These are phyloP conservation scores for Drosophila gaucha DNA, from an alignment of 2,888 invertebrate species.

Conservation along the genomic window DNA sequence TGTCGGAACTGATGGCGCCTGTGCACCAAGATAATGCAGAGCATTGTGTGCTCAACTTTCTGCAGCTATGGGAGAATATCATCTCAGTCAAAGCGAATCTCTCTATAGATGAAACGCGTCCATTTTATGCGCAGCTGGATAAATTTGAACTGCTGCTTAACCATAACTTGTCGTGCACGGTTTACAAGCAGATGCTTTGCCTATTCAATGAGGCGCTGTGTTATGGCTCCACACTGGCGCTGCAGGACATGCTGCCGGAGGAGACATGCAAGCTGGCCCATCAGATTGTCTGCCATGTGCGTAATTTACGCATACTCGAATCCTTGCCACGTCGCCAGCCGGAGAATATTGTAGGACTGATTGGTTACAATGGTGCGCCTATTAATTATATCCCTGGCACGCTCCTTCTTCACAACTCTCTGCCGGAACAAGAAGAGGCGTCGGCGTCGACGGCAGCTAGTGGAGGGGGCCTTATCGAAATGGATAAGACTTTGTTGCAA, in stretches of 20 bases:
- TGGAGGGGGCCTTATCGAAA: constrained; percentile 75
- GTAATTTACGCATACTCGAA: constrained; percentile 90
- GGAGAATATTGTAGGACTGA: constrained; percentile 82
- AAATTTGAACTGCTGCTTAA: constrained; percentile 90
- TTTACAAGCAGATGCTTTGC: constrained; percentile 93
- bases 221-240: constrained; percentile 94
- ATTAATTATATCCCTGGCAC: constrained; percentile 69
- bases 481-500: constrained; percentile 92
- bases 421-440: constrained; percentile 5
- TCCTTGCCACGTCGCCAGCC: constrained; percentile 83
- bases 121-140: constrained; percentile 93
- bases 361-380: constrained; percentile 82
- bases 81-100: constrained; percentile 96
- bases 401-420: constrained; percentile 19
- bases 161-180: constrained; percentile 90
- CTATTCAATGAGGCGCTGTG: constrained; percentile 95
- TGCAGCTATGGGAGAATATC: constrained; percentile 94
- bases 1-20: constrained; percentile 83
- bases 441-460: constrained; percentile 21
- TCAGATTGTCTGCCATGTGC: constrained; percentile 93
- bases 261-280: constrained; percentile 95
- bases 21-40: constrained; percentile 85
- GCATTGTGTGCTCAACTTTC: constrained; percentile 91
- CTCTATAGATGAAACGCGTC: constrained; percentile 94
- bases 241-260: constrained; percentile 94